Percentiles rank a stretch among this genome's conserved stretches.
Evolutionary conservation across 2,888 invertebrate genomes (phyloP).

Genomic region (Hirtodrosophila trivittata): DNA sequence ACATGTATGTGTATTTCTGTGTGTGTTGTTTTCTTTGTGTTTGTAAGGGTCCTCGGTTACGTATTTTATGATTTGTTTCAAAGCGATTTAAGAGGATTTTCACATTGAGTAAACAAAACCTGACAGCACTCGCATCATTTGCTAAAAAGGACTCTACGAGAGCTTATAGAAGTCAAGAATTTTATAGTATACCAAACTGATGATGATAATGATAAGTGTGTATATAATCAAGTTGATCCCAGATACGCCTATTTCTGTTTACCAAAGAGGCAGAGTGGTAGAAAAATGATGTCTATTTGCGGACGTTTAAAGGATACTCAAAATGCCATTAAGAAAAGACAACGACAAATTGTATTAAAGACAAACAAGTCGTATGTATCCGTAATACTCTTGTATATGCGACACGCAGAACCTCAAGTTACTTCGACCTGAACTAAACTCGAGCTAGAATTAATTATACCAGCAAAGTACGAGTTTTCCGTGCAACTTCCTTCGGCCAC

Average conservation of each 20-base stretch:
- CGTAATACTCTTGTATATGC: not conserved
- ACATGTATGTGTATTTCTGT: slow-evolving; percentile 1
- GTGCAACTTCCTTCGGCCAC: slow-evolving; percentile 38
- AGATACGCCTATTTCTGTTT: slow-evolving; percentile 6
- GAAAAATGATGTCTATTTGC: slow-evolving; percentile 6
- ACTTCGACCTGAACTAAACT: slow-evolving; percentile 8
- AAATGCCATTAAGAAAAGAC: slow-evolving; percentile 49
- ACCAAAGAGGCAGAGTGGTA: not conserved
- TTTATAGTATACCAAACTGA: too few species aligned
- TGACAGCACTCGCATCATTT: slow-evolving; percentile 10
- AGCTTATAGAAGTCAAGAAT: too few species aligned
- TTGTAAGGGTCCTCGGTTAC: slow-evolving; percentile 18
- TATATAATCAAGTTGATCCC: slow-evolving; percentile 4
- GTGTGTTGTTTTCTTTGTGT: slow-evolving; percentile 2
- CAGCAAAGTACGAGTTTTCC: slow-evolving; percentile 16
- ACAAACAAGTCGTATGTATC: not conserved
- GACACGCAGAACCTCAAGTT: slow-evolving; percentile 28
- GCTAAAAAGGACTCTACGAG: slow-evolving; percentile 1
- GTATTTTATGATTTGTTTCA: slow-evolving; percentile 47
- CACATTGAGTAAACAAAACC: slow-evolving; percentile 15
- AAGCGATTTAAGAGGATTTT: slow-evolving; percentile 58
- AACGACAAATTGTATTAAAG: slow-evolving; percentile 32
- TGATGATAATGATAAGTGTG: slow-evolving; percentile 14
- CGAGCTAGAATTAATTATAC: slow-evolving; percentile 38
- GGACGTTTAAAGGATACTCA: slow-evolving; percentile 45